Percentiles rank a stretch among this genome's conserved stretches.
Conservation (phyloP, 2,888 invertebrate species). For the Platycnemis pennipes region DNA sequence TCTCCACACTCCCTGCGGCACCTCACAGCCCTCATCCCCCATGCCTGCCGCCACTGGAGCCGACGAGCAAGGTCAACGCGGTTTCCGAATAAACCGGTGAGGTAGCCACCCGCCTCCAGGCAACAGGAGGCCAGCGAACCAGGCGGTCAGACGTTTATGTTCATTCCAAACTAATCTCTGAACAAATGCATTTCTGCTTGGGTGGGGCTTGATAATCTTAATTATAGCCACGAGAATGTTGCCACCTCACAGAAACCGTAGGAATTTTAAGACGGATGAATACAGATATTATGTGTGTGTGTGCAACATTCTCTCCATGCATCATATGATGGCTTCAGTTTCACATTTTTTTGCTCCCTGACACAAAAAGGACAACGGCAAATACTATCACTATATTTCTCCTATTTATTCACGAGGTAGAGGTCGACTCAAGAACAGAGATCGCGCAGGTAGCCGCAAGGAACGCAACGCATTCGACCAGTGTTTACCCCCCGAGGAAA, state of each 20-base stretch:
- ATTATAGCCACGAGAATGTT: too few species aligned
- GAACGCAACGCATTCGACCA: background rate
- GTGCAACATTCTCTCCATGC: too few species aligned
- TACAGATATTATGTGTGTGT: too few species aligned
- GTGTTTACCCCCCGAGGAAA: background rate
- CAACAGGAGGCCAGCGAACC: constrained; percentile 28
- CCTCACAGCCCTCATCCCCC: background rate
- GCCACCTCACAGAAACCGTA: too few species aligned
- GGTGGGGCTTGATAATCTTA: too few species aligned
- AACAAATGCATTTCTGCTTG: too few species aligned
- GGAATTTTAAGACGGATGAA: too few species aligned
- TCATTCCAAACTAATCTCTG: too few species aligned
- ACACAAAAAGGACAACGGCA: background rate
- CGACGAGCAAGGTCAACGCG: constrained; percentile 63
- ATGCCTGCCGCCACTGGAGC: constrained; percentile 5
- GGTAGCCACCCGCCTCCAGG: constrained; percentile 15
- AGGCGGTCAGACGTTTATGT: too few species aligned
- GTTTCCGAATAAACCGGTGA: constrained; percentile 45
- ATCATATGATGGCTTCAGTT: constrained; percentile 4
- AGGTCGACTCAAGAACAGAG: background rate
- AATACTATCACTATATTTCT: background rate
- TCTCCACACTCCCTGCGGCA: background rate
- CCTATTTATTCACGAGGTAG: background rate
- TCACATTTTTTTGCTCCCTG: background rate
- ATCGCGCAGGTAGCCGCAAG: background rate